A percentile compares a stretch with the other conserved stretches of the same genome.
phyloP scores from a whole-genome alignment of 2,113 vertebrate species.

The Crocuta crocuta region DNA sequence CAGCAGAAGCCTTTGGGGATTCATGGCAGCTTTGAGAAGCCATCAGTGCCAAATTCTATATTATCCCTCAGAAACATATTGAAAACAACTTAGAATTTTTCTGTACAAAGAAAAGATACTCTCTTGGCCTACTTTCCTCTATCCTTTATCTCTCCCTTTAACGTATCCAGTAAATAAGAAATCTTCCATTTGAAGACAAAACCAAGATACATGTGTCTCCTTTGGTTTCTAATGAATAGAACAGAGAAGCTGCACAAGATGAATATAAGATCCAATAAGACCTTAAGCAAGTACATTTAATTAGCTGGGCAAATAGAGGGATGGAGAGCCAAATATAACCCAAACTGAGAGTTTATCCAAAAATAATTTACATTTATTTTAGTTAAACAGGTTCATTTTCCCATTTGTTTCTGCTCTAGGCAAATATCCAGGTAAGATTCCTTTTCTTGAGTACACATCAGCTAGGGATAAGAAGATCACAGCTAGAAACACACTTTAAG shows the following conservation, averaged over 20 bases:
- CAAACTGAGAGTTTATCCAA: conserved; percentile 31
- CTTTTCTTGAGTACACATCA: not conserved
- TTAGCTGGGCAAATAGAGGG: conserved; percentile 42
- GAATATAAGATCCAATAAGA: conserved; percentile 58
- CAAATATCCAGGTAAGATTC: conserved; percentile 39
- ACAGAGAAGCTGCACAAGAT: conserved; percentile 48
- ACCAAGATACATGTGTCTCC: conserved; percentile 51
- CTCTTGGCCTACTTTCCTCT: not conserved
- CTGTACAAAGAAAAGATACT: conserved; percentile 21
- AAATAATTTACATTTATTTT: conserved; percentile 60
- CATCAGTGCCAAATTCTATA: not conserved
- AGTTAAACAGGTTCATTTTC: conserved; percentile 49
- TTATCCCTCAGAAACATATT: not conserved
- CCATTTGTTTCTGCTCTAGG: conserved; percentile 52
- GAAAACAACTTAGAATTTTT: not conserved
- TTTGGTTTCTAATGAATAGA: conserved; percentile 61
- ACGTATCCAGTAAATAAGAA: conserved; percentile 31
- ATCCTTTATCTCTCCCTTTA: not conserved
- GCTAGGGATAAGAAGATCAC: not conserved
- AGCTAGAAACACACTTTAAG: not conserved
- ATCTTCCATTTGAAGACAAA: conserved; percentile 36
- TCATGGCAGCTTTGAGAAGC: not conserved
- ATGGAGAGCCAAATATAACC: conserved; percentile 18
- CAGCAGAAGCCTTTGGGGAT: not conserved
- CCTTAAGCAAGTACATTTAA: conserved; percentile 54